phyloP scores from a whole-genome alignment of 2,888 invertebrate species.

The Tuberolachnus salignus region DNA sequence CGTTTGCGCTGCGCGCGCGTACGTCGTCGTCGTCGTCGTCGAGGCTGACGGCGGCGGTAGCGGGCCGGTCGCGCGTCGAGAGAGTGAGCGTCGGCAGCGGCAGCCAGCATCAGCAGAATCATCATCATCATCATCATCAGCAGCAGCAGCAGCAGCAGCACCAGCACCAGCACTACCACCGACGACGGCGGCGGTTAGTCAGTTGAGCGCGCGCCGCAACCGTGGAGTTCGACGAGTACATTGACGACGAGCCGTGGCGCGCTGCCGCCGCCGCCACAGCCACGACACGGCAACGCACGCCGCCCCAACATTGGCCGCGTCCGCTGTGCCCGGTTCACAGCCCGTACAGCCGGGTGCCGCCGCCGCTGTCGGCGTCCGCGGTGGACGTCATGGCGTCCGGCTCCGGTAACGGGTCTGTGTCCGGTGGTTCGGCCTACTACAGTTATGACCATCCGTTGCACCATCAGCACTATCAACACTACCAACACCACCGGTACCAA shows the following conservation, averaged over 20 bases:
- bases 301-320: constrained; percentile 57
- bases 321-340: constrained; percentile 52
- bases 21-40: neutral
- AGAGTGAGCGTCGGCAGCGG: constrained; percentile 5
- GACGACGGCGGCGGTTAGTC: constrained; percentile 47
- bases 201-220: constrained; percentile 46
- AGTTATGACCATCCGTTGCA: neutral
- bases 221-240: constrained; percentile 56
- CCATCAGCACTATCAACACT: constrained; percentile 15
- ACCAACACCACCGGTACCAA: constrained; percentile 56
- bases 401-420: constrained; percentile 1
- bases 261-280: constrained; percentile 55
- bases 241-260: constrained; percentile 56
- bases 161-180: neutral
- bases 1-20: constrained; percentile 39
- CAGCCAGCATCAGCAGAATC: neutral
- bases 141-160: neutral
- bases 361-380: constrained; percentile 46
- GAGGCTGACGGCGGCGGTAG: constrained; percentile 8
- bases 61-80: neutral
- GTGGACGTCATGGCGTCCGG: constrained; percentile 46
- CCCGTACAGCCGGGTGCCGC: constrained; percentile 51
- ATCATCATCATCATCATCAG: neutral
- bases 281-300: constrained; percentile 56
- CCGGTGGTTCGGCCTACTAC: constrained; percentile 19